Evolutionary conservation across 2,888 invertebrate genomes (phyloP), one percentile per base, ranked within the genome.

Genomic region (Tinea pellionella): DNA sequence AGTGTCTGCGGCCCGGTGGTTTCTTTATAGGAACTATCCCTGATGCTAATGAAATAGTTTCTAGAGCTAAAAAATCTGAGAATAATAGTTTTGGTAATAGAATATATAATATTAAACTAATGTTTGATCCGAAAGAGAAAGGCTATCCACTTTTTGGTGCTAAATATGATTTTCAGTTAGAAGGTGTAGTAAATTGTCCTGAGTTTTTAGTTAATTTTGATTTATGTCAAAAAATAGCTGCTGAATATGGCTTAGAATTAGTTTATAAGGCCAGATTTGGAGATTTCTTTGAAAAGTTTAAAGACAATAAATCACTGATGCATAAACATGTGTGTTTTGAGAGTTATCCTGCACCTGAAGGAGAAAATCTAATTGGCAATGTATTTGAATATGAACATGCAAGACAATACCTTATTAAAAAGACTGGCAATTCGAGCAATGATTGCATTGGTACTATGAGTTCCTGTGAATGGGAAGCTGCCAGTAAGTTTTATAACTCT

Each of bases 121-220:
- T 92, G 60, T 92, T 92, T 77, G 91, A 93, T 67, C 87, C 89
- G 66, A 68, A 88, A 70, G 65, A 80, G 11, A 75, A 85, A 58
- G 89, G 90, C 11, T 91, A 92, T 67, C 96, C 97, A 0, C 80
- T 99, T 16, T 99, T 99, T 88, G 99, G 99, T 43, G 97, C 94
- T 16, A 95, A 96, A 74, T 99, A 99, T 87, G 92, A 97, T 79
- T 99, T 99, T 77, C 93, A 95, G 71, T 87, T 99, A 66, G 97
- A 99, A 73, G 98, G 95, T 41, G 97, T 97, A 7, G 99, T 99
- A 0, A 93, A 99, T 77, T 99, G 99, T 77, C 99, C 99, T 0
- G 99, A 99, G 78, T 99, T 98, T 87, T 89, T 99, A 62, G 97
- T 99, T 13, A 93, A 99, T 80, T 96, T 98, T 78, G 95, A 97